Percentiles rank a stretch among this genome's conserved stretches.
Conservation (phyloP, 2,888 invertebrate species). For the Nephrotoma appendiculata region DNA sequence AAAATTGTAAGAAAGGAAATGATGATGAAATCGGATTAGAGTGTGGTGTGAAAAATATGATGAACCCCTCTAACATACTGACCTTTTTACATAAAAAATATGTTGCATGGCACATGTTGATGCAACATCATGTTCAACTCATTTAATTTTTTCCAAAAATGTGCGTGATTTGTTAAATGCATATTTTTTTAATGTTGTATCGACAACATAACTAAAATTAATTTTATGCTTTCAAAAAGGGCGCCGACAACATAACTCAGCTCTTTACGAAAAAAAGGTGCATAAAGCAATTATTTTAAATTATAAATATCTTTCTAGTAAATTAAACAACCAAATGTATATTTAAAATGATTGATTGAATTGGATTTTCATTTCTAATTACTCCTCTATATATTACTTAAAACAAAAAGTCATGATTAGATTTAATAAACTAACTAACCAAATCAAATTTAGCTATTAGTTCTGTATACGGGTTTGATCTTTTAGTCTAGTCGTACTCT, state of each 20-base stretch:
- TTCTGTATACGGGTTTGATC: neutral
- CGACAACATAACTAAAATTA: neutral
- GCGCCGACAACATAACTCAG: neutral
- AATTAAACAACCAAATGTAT: neutral
- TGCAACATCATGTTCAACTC: neutral
- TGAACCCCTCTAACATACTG: neutral
- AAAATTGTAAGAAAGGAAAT: neutral
- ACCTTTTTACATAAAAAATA: neutral
- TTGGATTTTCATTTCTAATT: neutral
- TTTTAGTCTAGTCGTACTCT: neutral
- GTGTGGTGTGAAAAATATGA: neutral
- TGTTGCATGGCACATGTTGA: neutral
- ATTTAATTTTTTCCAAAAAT: neutral
- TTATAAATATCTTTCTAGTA: neutral
- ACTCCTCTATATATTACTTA: neutral
- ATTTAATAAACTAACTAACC: neutral
- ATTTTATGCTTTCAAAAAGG: neutral
- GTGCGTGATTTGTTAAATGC: neutral
- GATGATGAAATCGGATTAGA: neutral
- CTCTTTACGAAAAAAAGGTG: neutral
- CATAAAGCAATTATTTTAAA: neutral
- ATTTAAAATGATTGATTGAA: neutral
- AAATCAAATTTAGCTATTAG: neutral
- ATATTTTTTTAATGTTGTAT: neutral
- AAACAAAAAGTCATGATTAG: neutral